Evolutionary conservation across 2,113 vertebrate genomes (phyloP).

Genomic region (Australoheros scitulus): DNA sequence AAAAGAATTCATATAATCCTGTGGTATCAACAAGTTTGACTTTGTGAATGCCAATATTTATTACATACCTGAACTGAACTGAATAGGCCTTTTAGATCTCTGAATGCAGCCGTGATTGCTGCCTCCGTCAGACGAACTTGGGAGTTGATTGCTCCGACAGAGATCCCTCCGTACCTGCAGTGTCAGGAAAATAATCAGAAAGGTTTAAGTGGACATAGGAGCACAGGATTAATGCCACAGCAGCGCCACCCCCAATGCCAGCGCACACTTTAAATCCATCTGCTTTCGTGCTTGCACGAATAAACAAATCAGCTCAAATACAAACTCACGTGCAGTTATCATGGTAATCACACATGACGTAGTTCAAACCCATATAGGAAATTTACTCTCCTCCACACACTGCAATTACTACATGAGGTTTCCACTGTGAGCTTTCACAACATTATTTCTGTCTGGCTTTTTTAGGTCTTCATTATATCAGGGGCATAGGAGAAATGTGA

Average conservation of each 20-base stretch:
- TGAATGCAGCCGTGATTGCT: slow-evolving; percentile 52
- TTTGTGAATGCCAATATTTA: neutral
- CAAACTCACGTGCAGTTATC: neutral
- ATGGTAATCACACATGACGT: neutral
- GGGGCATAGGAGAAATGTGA: neutral
- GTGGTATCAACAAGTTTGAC: neutral
- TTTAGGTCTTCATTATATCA: neutral
- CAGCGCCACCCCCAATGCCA: neutral
- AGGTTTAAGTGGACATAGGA: slow-evolving; percentile 7
- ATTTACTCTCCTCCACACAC: neutral
- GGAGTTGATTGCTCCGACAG: slow-evolving; percentile 79
- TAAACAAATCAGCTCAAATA: neutral
- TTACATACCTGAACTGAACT: slow-evolving; percentile 64
- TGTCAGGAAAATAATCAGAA: neutral
- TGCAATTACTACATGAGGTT: neutral
- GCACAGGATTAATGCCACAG: too few relatives aligned
- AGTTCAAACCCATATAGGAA: neutral
- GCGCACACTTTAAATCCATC: neutral
- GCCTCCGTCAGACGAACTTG: slow-evolving; percentile 74
- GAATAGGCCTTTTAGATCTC: slow-evolving; percentile 61
- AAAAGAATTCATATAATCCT: neutral
- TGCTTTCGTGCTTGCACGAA: neutral
- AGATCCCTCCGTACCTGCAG: slow-evolving; percentile 79
- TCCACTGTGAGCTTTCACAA: neutral
- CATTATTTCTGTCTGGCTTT: neutral